These are phyloP conservation scores for Drosophila lacicola DNA, from an alignment of 2,888 invertebrate species.

Conservation along the genomic window DNA sequence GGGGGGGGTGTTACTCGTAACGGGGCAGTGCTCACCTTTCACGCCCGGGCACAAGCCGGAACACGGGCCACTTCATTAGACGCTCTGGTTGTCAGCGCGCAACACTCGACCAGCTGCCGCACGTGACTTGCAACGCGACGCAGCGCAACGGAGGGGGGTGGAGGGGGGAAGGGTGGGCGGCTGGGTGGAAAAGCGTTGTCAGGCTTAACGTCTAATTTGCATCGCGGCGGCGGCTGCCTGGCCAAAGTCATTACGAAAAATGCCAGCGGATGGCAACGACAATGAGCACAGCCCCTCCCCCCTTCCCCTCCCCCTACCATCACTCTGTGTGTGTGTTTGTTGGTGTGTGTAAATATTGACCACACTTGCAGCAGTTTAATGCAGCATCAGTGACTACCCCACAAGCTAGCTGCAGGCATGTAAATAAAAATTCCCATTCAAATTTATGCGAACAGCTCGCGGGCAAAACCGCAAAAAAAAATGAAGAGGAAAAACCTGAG, in stretches of 20 bases:
- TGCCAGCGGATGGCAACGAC: conserved; percentile 54
- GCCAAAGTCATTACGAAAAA: conserved; percentile 66
- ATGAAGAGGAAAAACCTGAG: not conserved
- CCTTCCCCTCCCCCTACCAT: not conserved
- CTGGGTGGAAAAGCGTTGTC: conserved; percentile 2
- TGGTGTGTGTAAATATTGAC: conserved; percentile 26
- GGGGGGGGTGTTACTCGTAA: not conserved
- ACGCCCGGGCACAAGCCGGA: conserved; percentile 30
- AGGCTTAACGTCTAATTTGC: conserved; percentile 61
- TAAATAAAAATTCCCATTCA: conserved; percentile 55
- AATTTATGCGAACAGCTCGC: conserved; percentile 54
- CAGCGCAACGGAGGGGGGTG: not conserved
- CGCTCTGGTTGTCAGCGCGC: conserved; percentile 58
- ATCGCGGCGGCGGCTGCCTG: conserved; percentile 45
- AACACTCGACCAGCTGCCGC: conserved; percentile 62
- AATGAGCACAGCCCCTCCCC: conserved; percentile 45
- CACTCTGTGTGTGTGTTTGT: not conserved
- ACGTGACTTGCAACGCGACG: conserved; percentile 61
- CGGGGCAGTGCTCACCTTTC: conserved; percentile 1
- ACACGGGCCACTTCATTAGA: conserved; percentile 62
- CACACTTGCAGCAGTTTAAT: conserved; percentile 28
- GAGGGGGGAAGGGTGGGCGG: not conserved
- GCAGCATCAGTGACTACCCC: conserved; percentile 13
- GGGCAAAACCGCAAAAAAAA: conserved; percentile 4
- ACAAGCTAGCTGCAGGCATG: conserved; percentile 34